Base-by-base conservation (phyloP, 1,140 invertebrate genomes). In the Sitodiplosis mosellana region DNA sequence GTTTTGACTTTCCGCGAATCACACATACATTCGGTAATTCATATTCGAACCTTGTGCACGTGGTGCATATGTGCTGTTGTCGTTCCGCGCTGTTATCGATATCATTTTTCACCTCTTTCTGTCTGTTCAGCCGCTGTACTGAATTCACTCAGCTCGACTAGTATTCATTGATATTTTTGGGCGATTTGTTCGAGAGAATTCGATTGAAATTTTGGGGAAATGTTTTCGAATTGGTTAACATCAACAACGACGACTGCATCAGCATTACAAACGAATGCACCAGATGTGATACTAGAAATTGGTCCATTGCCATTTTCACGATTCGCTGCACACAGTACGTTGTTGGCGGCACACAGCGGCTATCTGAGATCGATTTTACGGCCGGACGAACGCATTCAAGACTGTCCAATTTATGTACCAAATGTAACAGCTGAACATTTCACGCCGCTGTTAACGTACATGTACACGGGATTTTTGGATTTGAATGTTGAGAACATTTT, bases 381-480 rank as follows among this genome's bases (percentile, higher is more conserved):
- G 0, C 41, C 62, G 48, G 61, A 61, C 47, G 62, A 64, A 21
- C 17, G 41, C 11, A 43, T 18, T 5, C 54, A 61, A 59, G 50
- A 61, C 61, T 46, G 11, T 17, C 41, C 41, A 2, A 21, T 43
- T 43, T 43, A 43, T 21, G 4, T 43, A 20, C 41, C 41, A 6
- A 75, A 74, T 54, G 66, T 80, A 0, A 73, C 66, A 2, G 72
- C 78, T 2, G 78, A 81, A 49, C 77, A 78, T 40, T 85, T 84
- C 55, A 77, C 77, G 1, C 77, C 78, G 0, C 56, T 85, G 2
- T 64, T 84, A 2, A 77, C 78, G 10, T 83, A 80, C 59, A 83
- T 84, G 79, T 83, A 83, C 62, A 82, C 80, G 2, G 81, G 81
- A 1, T 76, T 74, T 45, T 59, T 84, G 47, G 78, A 82, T 52